Evolutionary conservation across 2,888 invertebrate genomes (phyloP).

Genomic region (Caenorhabditis sp.): DNA sequence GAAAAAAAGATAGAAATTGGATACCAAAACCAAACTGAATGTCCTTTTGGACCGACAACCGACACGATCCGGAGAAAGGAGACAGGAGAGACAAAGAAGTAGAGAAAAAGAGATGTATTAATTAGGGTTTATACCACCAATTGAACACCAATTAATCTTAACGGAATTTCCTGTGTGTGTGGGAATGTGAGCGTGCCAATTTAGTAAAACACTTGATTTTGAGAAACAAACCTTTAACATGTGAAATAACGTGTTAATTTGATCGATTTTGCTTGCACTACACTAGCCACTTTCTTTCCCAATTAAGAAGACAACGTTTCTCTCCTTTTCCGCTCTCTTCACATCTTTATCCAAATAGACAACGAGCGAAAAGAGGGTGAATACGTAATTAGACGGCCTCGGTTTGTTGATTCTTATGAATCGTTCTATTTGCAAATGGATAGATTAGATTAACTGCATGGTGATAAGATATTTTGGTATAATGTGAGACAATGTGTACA

Average conservation of each 20-base stretch:
- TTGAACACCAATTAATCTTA: no score
- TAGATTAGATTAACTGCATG: no score
- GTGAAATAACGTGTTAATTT: not conserved
- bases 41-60: no score
- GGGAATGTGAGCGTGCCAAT: no score
- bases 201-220: no score
- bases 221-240: not conserved
- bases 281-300: not conserved
- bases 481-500: no score
- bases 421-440: not conserved
- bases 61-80: no score
- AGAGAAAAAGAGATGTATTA: not conserved
- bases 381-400: slow-evolving; percentile 2
- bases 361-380: not conserved
- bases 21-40: no score
- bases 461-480: no score
- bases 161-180: no score
- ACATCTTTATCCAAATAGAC: slow-evolving; percentile 6
- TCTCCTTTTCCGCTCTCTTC: not conserved
- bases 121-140: not conserved
- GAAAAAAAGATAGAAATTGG: no score
- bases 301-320: not conserved
- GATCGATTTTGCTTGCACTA: not conserved
- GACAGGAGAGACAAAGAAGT: not conserved
- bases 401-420: not conserved